Evolutionary conservation across 2,888 invertebrate species (phyloP).

Genomic region (Drosophila buzzatii): DNA sequence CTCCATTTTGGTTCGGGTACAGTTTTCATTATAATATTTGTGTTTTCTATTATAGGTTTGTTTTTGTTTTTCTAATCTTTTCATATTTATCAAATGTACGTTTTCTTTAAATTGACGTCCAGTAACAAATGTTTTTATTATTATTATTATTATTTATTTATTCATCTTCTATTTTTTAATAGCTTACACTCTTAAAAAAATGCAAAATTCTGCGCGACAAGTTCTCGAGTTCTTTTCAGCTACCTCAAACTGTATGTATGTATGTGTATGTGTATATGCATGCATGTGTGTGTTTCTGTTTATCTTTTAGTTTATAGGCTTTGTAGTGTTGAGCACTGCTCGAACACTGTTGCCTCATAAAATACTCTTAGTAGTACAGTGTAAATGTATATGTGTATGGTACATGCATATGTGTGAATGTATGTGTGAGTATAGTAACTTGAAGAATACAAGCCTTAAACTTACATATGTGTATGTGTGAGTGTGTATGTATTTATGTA

Average conservation of each 20-base stretch:
- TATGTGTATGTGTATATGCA: slow-evolving; percentile 15
- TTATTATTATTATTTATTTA: slow-evolving; percentile 16
- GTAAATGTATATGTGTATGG: slow-evolving; percentile 45
- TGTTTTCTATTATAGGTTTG: slow-evolving; percentile 13
- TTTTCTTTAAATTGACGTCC: slow-evolving; percentile 62
- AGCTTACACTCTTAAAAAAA: slow-evolving; percentile 80
- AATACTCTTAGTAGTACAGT: slow-evolving; percentile 75
- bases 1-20: slow-evolving; percentile 43
- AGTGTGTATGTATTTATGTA: slow-evolving; percentile 37
- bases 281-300: slow-evolving; percentile 21
- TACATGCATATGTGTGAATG: slow-evolving; percentile 30
- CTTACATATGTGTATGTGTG: slow-evolving; percentile 53
- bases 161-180: slow-evolving; percentile 15
- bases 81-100: slow-evolving; percentile 48
- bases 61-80: slow-evolving; percentile 31
- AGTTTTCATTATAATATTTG: slow-evolving; percentile 15
- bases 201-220: slow-evolving; percentile 83
- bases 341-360: slow-evolving; percentile 55
- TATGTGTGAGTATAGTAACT: slow-evolving; percentile 47
- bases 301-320: slow-evolving; percentile 43
- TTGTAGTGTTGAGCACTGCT: slow-evolving; percentile 62
- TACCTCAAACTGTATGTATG: slow-evolving; percentile 37
- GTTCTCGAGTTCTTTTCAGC: slow-evolving; percentile 41
- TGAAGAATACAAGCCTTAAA: slow-evolving; percentile 79
- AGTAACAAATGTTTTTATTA: slow-evolving; percentile 68